Conservation (phyloP, 2,888 invertebrate genomes). For the Danaus chrysippus region DNA sequence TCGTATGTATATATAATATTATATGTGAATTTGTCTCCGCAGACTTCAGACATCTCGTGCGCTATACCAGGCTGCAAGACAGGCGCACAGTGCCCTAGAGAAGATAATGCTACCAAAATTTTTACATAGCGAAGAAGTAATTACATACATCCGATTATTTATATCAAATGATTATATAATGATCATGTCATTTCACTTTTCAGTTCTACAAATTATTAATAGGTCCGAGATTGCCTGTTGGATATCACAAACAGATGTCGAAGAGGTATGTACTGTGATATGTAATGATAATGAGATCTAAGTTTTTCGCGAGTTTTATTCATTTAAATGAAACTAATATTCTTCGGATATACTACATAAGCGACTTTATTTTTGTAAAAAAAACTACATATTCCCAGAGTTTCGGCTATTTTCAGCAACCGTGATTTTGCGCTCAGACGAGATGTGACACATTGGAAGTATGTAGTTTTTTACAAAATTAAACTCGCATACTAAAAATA, state of each 20-base stretch:
- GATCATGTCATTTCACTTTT: slow-evolving; percentile 39
- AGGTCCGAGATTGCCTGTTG: slow-evolving; percentile 81
- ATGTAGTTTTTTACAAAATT: too few relatives aligned
- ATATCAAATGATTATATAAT: background rate
- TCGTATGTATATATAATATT: background rate
- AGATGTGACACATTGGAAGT: too few relatives aligned
- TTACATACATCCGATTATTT: background rate
- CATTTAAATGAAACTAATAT: too few relatives aligned
- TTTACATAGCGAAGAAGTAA: slow-evolving; percentile 89
- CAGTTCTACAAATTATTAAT: slow-evolving; percentile 86
- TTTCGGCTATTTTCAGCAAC: too few relatives aligned
- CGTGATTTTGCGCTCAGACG: too few relatives aligned
- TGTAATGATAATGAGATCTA: too few relatives aligned
- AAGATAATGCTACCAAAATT: slow-evolving; percentile 87
- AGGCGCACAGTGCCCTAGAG: slow-evolving; percentile 86
- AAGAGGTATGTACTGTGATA: slow-evolving; percentile 69
- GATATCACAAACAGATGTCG: slow-evolving; percentile 74
- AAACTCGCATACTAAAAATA: too few relatives aligned
- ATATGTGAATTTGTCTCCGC: background rate
- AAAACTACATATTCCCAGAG: too few relatives aligned
- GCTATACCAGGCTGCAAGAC: slow-evolving; percentile 88
- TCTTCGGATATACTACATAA: too few relatives aligned
- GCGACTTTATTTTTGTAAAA: too few relatives aligned
- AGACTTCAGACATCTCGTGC: slow-evolving; percentile 87
- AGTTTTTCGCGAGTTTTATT: too few relatives aligned